phyloP scores from a whole-genome alignment of 2,888 invertebrate species.

The Caenorhabditis sp. region DNA sequence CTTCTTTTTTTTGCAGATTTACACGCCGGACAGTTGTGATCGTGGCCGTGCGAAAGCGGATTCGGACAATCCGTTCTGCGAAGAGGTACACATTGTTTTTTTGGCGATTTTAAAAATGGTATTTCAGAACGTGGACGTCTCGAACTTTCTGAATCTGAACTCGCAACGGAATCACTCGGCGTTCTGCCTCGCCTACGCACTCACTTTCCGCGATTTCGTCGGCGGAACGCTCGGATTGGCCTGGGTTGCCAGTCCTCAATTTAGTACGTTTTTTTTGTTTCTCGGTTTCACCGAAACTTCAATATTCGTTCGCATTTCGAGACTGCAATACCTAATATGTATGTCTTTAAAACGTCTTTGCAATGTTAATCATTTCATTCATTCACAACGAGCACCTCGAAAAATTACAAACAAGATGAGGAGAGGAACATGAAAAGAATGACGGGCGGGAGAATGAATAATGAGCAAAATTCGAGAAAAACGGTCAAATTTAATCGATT shows the following conservation, averaged over 20 bases:
- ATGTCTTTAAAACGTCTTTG: too few relatives aligned
- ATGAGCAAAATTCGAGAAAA: background rate
- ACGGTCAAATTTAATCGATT: constrained; percentile 25
- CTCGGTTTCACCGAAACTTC: too few relatives aligned
- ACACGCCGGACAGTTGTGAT: constrained; percentile 89
- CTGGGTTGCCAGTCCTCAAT: constrained; percentile 97
- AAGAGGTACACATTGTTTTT: constrained; percentile 62
- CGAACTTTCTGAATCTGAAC: constrained; percentile 97
- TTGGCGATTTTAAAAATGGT: background rate
- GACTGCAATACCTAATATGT: too few relatives aligned
- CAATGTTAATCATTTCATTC: too few relatives aligned
- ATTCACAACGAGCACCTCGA: too few relatives aligned
- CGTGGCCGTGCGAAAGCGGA: constrained; percentile 64
- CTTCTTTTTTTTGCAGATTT: constrained; percentile 87
- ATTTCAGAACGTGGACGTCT: constrained; percentile 96
- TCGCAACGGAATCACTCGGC: constrained; percentile 96
- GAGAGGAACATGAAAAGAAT: too few relatives aligned
- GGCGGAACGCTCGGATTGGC: constrained; percentile 97
- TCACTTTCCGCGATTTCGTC: constrained; percentile 95
- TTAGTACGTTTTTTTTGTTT: constrained; percentile 75
- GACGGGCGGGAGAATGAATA: too few relatives aligned
- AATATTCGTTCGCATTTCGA: too few relatives aligned
- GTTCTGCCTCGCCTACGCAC: constrained; percentile 99
- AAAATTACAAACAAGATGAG: too few relatives aligned
- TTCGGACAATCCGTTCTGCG: constrained; percentile 81